Conservation (phyloP, 2,113 vertebrate species). For the Corythaeola cristata region DNA sequence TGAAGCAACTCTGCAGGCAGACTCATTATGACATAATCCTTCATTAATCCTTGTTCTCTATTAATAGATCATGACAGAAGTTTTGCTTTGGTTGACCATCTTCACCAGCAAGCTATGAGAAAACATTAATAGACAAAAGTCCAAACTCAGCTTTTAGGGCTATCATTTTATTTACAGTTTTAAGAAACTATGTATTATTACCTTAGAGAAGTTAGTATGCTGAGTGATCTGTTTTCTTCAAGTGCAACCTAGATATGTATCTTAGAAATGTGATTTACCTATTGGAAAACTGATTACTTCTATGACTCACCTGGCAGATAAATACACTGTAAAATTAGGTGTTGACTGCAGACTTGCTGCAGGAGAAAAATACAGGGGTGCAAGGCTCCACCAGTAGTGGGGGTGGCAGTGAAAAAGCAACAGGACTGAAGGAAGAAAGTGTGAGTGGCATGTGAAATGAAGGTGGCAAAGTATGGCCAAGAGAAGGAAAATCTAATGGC, state of each 20-base stretch:
- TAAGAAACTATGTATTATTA: not conserved
- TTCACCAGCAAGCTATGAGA: constrained; percentile 57
- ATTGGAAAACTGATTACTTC: not conserved
- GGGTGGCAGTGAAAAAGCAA: not conserved
- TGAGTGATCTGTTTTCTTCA: constrained; percentile 4
- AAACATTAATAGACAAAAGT: constrained; percentile 33
- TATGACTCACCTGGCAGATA: constrained; percentile 10
- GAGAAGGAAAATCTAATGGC: not conserved
- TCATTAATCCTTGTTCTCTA: constrained; percentile 85
- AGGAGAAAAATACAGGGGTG: not conserved
- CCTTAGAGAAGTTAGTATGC: not conserved
- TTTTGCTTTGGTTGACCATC: constrained; percentile 77
- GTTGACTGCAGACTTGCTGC: not conserved
- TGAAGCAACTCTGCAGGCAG: constrained; percentile 79
- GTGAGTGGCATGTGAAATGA: not conserved
- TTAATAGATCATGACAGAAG: constrained; percentile 85
- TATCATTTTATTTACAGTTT: constrained; percentile 27
- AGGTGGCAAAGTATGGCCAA: not conserved
- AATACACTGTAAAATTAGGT: not conserved
- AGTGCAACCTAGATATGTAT: not conserved
- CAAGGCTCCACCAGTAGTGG: not conserved
- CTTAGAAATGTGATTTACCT: not conserved
- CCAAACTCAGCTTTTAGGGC: constrained; percentile 33
- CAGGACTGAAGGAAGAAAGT: not conserved
- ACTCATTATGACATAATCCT: constrained; percentile 89